Percentiles rank a stretch among this genome's conserved stretches.
phyloP scores from a whole-genome alignment of 1,140 invertebrate species.

The Sarcophaga peregrina region DNA sequence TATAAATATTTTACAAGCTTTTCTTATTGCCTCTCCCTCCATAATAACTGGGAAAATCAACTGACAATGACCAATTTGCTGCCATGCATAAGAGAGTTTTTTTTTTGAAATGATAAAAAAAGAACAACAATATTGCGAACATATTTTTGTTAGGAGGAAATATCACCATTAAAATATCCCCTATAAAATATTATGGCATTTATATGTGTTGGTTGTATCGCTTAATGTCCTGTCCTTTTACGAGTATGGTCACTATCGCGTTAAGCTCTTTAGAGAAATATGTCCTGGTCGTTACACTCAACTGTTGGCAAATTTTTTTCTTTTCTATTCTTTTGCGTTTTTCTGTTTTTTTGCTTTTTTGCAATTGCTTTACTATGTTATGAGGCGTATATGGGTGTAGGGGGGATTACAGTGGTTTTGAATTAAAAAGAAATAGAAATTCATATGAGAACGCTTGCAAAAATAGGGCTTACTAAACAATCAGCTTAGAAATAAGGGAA shows the following conservation, averaged over 20 bases:
- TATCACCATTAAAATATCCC: slow-evolving; percentile 27
- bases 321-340: neutral
- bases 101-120: neutral
- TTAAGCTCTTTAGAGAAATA: slow-evolving; percentile 31
- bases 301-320: neutral
- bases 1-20: neutral
- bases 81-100: neutral
- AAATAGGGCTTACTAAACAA: too few relatives aligned
- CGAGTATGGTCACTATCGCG: slow-evolving; percentile 27
- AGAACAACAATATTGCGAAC: neutral
- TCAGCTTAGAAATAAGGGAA: too few relatives aligned
- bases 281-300: neutral
- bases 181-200: slow-evolving; percentile 34
- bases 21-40: neutral
- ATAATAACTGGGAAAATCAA: neutral
- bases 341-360: too few relatives aligned
- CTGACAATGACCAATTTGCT: slow-evolving; percentile 29
- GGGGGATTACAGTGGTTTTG: too few relatives aligned
- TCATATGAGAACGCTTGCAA: too few relatives aligned
- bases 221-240: slow-evolving; percentile 29
- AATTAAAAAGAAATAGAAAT: too few relatives aligned
- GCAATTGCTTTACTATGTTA: too few relatives aligned
- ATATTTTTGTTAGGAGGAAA: neutral
- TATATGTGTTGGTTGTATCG: neutral
- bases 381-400: too few relatives aligned